Conservation (phyloP, 2,888 invertebrate genomes). For the Eristalis arbustorum region DNA sequence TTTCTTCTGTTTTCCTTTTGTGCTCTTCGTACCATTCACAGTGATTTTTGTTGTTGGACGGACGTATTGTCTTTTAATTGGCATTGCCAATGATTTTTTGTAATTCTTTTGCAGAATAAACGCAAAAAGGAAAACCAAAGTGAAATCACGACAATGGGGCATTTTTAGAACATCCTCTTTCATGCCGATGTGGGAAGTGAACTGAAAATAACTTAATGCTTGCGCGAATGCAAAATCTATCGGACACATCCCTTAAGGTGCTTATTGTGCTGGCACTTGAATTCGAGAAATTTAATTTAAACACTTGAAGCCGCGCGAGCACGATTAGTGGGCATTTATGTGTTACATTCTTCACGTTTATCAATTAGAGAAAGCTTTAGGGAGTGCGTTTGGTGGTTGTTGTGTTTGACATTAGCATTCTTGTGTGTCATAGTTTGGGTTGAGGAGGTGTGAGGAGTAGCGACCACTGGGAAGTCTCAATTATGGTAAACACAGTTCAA, state of each 20-base stretch:
- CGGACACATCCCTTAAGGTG: neutral
- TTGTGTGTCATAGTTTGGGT: neutral
- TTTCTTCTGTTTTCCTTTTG: constrained; percentile 9
- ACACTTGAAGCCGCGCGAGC: neutral
- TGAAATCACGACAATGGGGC: neutral
- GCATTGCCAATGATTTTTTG: constrained; percentile 51
- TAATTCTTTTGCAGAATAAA: constrained; percentile 9
- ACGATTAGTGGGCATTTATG: neutral
- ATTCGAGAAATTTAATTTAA: neutral
- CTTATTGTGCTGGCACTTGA: neutral
- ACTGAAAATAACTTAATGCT: neutral
- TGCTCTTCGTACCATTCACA: neutral
- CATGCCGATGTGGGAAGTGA: neutral
- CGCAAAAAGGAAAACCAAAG: neutral
- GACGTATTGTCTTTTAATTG: constrained; percentile 53
- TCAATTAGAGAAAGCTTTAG: neutral
- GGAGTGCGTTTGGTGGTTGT: neutral
- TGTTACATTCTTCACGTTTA: neutral
- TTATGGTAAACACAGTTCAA: no score
- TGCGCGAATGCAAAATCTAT: neutral
- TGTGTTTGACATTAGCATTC: neutral
- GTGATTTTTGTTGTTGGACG: neutral
- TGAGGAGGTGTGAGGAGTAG: neutral
- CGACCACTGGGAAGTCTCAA: neutral
- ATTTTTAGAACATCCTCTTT: neutral